Conservation (phyloP, 1,140 invertebrate species). For the Ganaspis sp. region DNA sequence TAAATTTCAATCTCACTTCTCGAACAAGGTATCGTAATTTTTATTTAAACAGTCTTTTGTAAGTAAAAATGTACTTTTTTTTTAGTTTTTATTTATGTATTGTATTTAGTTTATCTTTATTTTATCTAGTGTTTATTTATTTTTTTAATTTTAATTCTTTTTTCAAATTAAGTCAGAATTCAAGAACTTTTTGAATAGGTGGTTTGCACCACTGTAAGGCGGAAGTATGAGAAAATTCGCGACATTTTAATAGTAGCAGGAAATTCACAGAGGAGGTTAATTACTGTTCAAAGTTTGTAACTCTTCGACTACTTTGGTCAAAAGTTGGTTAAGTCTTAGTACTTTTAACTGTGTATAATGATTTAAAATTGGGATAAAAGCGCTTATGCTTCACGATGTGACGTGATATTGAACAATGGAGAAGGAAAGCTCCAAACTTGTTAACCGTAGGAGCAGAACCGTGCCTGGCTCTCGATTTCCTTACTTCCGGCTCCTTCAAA, state of each 20-base stretch:
- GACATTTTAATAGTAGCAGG: not conserved
- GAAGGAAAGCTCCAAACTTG: conserved; percentile 50
- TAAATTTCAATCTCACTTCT: too few species aligned
- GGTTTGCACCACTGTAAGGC: not conserved
- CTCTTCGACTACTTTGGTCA: conserved; percentile 35
- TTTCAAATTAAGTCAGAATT: too few species aligned
- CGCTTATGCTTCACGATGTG: conserved; percentile 50
- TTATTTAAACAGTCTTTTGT: too few species aligned
- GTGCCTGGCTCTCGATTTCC: conserved; percentile 66
- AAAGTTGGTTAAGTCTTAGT: conserved; percentile 8
- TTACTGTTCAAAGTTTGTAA: conserved; percentile 52
- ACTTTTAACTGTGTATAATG: conserved; percentile 26
- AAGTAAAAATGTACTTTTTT: too few species aligned
- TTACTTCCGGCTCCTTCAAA: conserved; percentile 68
- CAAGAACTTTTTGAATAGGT: not conserved
- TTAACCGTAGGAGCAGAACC: conserved; percentile 45
- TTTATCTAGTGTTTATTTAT: too few species aligned
- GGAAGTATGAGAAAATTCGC: not conserved
- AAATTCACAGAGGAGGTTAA: not conserved
- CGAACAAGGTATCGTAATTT: too few species aligned
- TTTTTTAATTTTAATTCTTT: too few species aligned
- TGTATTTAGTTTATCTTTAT: too few species aligned
- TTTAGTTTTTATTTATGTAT: too few species aligned
- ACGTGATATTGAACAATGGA: conserved; percentile 33
- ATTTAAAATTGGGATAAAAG: conserved; percentile 43